Conservation (phyloP, 2,888 invertebrate genomes). For the Plagiodera versicolora region DNA sequence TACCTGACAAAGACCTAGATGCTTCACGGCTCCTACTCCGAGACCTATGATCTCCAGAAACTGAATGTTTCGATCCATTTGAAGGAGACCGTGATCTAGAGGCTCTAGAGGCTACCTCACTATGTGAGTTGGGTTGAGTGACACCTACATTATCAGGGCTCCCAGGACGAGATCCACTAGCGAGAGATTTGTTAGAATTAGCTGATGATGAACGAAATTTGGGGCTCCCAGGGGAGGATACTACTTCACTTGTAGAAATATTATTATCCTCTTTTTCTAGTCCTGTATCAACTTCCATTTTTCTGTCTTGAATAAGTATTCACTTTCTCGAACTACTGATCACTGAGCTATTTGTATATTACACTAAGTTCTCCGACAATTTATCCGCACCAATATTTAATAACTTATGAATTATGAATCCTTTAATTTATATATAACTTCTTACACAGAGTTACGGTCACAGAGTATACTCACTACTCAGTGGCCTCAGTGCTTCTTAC, state of each 20-base stretch:
- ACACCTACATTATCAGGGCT: slow-evolving; percentile 25
- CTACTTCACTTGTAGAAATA: slow-evolving; percentile 14
- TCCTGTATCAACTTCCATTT: too few relatives aligned
- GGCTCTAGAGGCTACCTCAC: slow-evolving; percentile 36
- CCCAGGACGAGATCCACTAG: slow-evolving; percentile 22
- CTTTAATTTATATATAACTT: too few relatives aligned
- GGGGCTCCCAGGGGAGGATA: slow-evolving; percentile 27
- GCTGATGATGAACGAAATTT: slow-evolving; percentile 41
- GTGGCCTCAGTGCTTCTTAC: too few relatives aligned
- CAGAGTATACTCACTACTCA: too few relatives aligned
- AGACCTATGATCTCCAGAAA: slow-evolving; percentile 32
- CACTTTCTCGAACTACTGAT: too few relatives aligned
- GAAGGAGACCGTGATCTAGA: slow-evolving; percentile 43
- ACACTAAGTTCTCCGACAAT: too few relatives aligned
- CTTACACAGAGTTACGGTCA: too few relatives aligned
- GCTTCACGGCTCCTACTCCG: slow-evolving; percentile 31
- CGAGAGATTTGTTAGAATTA: slow-evolving; percentile 36
- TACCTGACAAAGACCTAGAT: slow-evolving; percentile 39
- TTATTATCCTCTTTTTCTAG: slow-evolving; percentile 17
- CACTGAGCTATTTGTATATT: too few relatives aligned
- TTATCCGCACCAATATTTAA: too few relatives aligned
- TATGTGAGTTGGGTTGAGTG: slow-evolving; percentile 20
- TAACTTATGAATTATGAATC: too few relatives aligned
- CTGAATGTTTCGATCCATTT: slow-evolving; percentile 30
- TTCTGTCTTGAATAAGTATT: too few relatives aligned